Percentiles rank a stretch among this genome's conserved stretches.
These are phyloP conservation scores for Crocallis elinguaria DNA, from an alignment of 2,888 invertebrate genomes.

Conservation along the genomic window DNA sequence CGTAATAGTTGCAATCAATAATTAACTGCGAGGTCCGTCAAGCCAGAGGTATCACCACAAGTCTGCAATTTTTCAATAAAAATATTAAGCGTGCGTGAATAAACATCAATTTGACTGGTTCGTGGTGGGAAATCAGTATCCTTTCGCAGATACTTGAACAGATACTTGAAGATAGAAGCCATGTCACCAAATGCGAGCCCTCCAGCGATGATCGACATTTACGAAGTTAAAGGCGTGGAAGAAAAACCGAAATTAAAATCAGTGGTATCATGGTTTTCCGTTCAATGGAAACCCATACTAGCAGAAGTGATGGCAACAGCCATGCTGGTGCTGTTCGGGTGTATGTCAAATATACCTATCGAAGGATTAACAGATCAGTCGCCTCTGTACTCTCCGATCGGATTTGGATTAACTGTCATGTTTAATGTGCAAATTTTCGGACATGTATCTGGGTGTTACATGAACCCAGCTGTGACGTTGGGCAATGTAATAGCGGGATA, in stretches of 20 bases:
- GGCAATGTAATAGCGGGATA: conserved; percentile 86
- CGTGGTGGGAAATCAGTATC: too few relatives aligned
- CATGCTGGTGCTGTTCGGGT: conserved; percentile 89
- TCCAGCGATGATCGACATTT: conserved; percentile 46
- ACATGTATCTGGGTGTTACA: conserved; percentile 90
- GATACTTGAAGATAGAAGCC: too few relatives aligned
- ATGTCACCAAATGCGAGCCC: conserved; percentile 36
- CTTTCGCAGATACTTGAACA: too few relatives aligned
- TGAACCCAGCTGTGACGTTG: conserved; percentile 91
- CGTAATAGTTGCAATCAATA: too few relatives aligned
- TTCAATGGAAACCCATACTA: conserved; percentile 59
- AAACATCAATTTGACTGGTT: too few relatives aligned
- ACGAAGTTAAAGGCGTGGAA: conserved; percentile 41
- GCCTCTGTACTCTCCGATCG: conserved; percentile 79
- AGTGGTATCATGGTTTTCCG: conserved; percentile 47
- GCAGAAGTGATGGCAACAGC: conserved; percentile 89
- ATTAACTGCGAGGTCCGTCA: too few relatives aligned
- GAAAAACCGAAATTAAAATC: conserved; percentile 27
- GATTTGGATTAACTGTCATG: conserved; percentile 89
- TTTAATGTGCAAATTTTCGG: conserved; percentile 89
- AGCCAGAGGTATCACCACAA: too few relatives aligned
- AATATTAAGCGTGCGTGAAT: too few relatives aligned
- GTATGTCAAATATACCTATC: conserved; percentile 87
- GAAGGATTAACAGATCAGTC: conserved; percentile 63
- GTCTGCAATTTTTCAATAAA: too few relatives aligned